Evolutionary conservation across 2,113 vertebrate species (phyloP).

Genomic region (Tor tambroides): DNA sequence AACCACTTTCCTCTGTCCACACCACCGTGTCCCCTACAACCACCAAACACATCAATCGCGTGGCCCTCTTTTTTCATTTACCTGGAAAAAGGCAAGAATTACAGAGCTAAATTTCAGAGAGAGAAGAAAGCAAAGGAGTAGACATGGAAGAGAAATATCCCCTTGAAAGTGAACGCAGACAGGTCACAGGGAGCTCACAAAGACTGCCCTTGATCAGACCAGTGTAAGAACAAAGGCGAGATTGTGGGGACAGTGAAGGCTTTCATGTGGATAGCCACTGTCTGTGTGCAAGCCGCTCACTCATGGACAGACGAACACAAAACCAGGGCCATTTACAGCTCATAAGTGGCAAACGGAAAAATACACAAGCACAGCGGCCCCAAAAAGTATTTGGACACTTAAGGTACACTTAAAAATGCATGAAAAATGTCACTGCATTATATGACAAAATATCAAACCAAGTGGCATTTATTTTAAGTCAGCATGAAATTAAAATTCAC

Average conservation of each 20-base stretch:
- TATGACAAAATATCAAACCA: not conserved
- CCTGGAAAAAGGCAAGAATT: conserved; percentile 36
- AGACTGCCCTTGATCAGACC: conserved; percentile 58
- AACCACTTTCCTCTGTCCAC: conserved; percentile 36
- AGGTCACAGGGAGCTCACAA: conserved; percentile 46
- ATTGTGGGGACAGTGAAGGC: conserved; percentile 45
- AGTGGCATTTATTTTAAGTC: not conserved
- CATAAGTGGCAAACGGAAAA: conserved; percentile 5
- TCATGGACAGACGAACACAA: conserved; percentile 34
- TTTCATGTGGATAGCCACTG: conserved; percentile 53
- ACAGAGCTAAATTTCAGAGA: conserved; percentile 48
- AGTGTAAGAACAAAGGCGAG: conserved; percentile 56
- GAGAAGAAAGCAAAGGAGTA: conserved; percentile 51
- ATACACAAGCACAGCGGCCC: not conserved
- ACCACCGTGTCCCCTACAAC: conserved; percentile 15
- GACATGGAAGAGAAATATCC: conserved; percentile 28
- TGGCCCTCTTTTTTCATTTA: conserved; percentile 30
- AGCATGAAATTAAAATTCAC: not conserved
- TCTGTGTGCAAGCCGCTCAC: conserved; percentile 39
- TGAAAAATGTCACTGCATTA: not conserved
- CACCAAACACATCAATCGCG: conserved; percentile 37
- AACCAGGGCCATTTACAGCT: conserved; percentile 25
- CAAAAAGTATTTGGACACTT: not conserved
- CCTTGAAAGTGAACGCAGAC: conserved; percentile 48
- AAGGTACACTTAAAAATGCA: not conserved